Conservation (phyloP, 2,888 invertebrate genomes). For the Linyphia triangularis region DNA sequence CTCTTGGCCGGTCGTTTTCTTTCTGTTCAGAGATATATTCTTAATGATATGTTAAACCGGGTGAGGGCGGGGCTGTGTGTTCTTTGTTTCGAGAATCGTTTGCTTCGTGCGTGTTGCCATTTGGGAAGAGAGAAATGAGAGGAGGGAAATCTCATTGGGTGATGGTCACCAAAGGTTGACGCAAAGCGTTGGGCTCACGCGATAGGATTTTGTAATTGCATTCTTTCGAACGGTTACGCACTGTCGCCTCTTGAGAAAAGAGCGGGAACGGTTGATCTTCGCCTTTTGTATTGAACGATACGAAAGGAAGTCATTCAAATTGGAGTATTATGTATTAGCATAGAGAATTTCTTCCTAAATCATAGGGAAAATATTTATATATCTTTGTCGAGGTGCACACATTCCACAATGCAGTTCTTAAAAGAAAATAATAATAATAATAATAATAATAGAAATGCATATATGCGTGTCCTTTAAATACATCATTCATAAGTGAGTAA, state of each 20-base stretch:
- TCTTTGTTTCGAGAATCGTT: slow-evolving; percentile 46
- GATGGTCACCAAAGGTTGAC: slow-evolving; percentile 42
- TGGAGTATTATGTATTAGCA: not conserved
- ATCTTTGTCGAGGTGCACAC: too few relatives aligned
- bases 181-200: slow-evolving; percentile 52
- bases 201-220: slow-evolving; percentile 17
- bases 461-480: too few relatives aligned
- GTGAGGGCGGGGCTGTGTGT: slow-evolving; percentile 10
- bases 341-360: too few relatives aligned
- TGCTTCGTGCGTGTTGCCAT: slow-evolving; percentile 42
- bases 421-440: too few relatives aligned
- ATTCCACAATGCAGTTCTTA: too few relatives aligned
- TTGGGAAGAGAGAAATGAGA: slow-evolving; percentile 5
- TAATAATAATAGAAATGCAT: too few relatives aligned
- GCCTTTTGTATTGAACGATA: not conserved
- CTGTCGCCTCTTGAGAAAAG: slow-evolving; percentile 6
- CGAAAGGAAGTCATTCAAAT: not conserved
- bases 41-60: slow-evolving; percentile 68
- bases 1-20: not conserved
- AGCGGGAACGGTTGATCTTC: slow-evolving; percentile 15
- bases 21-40: not conserved
- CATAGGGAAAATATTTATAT: too few relatives aligned
- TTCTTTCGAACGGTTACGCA: slow-evolving; percentile 8
- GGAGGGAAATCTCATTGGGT: slow-evolving; percentile 42
- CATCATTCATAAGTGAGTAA: too few relatives aligned